Conservation (phyloP, 2,113 vertebrate genomes). For the Calcarius ornatus region DNA sequence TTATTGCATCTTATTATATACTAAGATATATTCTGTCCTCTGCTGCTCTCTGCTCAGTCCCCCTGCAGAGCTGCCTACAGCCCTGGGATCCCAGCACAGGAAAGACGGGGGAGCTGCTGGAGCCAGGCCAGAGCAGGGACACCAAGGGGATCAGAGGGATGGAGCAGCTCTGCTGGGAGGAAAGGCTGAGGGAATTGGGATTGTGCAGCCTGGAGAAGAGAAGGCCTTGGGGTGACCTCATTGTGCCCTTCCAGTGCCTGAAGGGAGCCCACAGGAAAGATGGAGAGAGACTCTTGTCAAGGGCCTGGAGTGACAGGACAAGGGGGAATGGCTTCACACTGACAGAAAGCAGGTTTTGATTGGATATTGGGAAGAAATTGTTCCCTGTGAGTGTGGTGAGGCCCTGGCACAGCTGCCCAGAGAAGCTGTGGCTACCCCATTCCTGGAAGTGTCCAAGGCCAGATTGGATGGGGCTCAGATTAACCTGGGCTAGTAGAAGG, state of each 20-base stretch:
- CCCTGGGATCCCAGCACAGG: not conserved
- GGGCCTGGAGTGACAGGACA: not conserved
- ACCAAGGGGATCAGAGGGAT: not conserved
- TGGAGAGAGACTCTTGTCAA: not conserved
- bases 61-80: not conserved
- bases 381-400: not conserved
- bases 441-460: accelerated
- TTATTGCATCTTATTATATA: not conserved
- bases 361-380: accelerated
- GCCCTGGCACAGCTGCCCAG: not conserved
- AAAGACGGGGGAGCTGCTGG: not conserved
- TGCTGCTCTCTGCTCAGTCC: not conserved
- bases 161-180: not conserved
- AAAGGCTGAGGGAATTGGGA: not conserved
- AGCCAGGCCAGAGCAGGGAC: not conserved
- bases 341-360: not conserved
- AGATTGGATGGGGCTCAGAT: not conserved
- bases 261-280: not conserved
- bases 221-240: not conserved
- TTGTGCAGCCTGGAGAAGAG: not conserved
- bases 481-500: not conserved
- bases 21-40: not conserved
- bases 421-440: not conserved
- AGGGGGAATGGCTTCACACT: not conserved
- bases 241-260: not conserved